Conservation (phyloP, 2,888 invertebrate genomes). For the Gastracanthus pulcherrimus region DNA sequence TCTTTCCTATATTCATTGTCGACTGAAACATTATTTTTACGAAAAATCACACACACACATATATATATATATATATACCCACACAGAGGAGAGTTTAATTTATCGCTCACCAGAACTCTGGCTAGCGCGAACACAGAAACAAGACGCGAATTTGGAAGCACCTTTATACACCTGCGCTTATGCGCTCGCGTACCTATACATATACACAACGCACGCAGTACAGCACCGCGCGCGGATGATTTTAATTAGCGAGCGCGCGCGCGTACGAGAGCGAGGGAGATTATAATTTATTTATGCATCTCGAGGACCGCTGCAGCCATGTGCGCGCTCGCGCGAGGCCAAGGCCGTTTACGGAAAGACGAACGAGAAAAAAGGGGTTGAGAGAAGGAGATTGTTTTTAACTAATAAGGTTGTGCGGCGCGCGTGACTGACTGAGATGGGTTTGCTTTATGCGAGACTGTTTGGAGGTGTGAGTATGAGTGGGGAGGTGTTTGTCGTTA, state of each 20-base stretch:
- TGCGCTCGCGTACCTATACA: too few species aligned
- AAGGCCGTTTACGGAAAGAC: constrained; percentile 5
- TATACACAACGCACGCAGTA: too few species aligned
- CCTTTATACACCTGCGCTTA: background rate
- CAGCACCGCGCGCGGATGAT: background rate
- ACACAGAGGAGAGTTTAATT: constrained; percentile 15
- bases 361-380: too few species aligned
- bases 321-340: background rate
- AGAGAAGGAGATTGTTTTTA: background rate
- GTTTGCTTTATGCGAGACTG: too few species aligned
- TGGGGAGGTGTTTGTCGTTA: too few species aligned
- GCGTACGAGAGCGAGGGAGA: background rate
- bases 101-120: constrained; percentile 18
- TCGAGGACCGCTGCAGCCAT: background rate
- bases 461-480: too few species aligned
- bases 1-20: too few species aligned
- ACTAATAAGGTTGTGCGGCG: background rate
- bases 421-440: background rate
- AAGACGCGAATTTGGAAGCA: constrained; percentile 38
- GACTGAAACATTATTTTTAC: background rate
- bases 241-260: constrained; percentile 7
- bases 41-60: background rate
- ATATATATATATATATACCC: background rate
- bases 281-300: constrained; percentile 2
- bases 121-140: background rate